A percentile compares a stretch with the other conserved stretches of the same genome.
Evolutionary conservation across 2,797 vertebrate species (phyloP).

Genomic region (Aeoliscus strigatus): DNA sequence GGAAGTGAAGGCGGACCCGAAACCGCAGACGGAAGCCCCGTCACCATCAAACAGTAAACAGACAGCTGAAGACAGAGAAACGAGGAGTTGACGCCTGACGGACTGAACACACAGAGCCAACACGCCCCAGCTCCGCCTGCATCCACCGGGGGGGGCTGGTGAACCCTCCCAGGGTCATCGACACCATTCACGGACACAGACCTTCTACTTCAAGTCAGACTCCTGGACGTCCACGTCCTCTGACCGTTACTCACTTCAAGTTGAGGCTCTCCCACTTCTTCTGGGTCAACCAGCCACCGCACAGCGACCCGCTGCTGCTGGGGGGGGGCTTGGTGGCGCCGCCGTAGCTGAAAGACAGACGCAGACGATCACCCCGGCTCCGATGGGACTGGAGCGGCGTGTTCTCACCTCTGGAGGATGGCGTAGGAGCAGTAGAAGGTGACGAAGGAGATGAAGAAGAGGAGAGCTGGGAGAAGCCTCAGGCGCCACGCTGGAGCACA

Average conservation of each 20-base stretch:
- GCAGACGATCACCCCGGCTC: conserved; percentile 41
- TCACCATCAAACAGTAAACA: conserved; percentile 21
- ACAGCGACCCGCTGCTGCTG: conserved; percentile 56
- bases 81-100: background rate
- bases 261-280: conserved; percentile 74
- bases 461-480: conserved; percentile 57
- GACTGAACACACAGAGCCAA: conserved; percentile 24
- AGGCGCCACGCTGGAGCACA: conserved; percentile 70
- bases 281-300: conserved; percentile 53
- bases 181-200: no score
- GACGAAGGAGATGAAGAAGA: conserved; percentile 59
- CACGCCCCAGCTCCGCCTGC: conserved; percentile 13
- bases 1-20: conserved; percentile 27
- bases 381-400: conserved; percentile 14
- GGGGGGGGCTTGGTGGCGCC: conserved; percentile 49
- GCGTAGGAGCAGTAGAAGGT: conserved; percentile 70
- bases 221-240: conserved; percentile 20
- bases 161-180: no score
- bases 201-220: conserved; percentile 43
- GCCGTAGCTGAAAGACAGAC: conserved; percentile 57
- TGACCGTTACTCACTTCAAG: conserved; percentile 71
- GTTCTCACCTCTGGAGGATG: conserved; percentile 66
- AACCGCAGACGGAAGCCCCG: conserved; percentile 25
- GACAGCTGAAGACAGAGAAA: conserved; percentile 29
- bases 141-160: no score